A percentile compares a stretch with the other conserved stretches of the same genome.
Conservation (phyloP, 2,888 invertebrate species). For the Rhagonycha lutea region DNA sequence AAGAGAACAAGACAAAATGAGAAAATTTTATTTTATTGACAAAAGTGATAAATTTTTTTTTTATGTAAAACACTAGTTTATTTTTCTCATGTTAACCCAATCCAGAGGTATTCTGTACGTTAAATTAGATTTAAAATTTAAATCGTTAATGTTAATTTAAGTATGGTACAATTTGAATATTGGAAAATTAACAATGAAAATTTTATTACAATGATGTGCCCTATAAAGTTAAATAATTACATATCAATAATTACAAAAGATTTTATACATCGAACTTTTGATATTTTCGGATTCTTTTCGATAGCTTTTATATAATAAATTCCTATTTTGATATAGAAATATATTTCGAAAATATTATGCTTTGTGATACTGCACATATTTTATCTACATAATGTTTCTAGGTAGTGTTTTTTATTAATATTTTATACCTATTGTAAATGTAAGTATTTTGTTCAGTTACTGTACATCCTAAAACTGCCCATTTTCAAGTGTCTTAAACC, state of each 20-base stretch:
- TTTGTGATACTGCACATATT: background rate
- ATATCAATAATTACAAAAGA: background rate
- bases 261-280: background rate
- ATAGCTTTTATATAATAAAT: background rate
- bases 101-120: background rate
- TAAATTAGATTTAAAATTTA: background rate
- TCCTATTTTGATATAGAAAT: background rate
- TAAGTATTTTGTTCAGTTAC: background rate
- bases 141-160: background rate
- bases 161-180: background rate
- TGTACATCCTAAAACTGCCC: conserved; percentile 9
- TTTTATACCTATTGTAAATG: background rate
- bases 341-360: background rate
- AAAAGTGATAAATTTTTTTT: too few species aligned
- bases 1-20: background rate
- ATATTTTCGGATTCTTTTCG: background rate
- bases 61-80: background rate
- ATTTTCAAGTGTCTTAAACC: conserved; percentile 9
- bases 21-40: background rate
- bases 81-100: background rate
- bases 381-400: background rate
- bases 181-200: background rate
- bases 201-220: background rate
- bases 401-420: background rate
- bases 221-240: background rate